phyloP scores from a whole-genome alignment of 2,113 vertebrate genomes.

The Mus musculus region DNA sequence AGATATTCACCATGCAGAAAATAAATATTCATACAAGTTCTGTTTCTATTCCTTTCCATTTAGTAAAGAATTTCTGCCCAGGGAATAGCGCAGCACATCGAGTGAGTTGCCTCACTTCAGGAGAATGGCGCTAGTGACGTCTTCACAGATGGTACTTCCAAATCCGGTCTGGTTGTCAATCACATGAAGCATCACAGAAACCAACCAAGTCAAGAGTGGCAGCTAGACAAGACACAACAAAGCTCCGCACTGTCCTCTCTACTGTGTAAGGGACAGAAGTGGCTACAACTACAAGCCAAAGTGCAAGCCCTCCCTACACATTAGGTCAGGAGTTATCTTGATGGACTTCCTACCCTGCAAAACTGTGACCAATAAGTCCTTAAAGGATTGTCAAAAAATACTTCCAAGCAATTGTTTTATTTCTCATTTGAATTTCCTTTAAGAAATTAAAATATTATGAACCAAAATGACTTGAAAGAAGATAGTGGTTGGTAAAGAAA shows the following conservation, averaged over 20 bases:
- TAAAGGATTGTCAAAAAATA: neutral
- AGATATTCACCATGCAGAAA: neutral
- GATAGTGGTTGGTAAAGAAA: neutral
- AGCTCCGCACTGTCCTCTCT: neutral
- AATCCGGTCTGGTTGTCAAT: neutral
- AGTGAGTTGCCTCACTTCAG: neutral
- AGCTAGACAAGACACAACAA: neutral
- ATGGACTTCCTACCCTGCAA: neutral
- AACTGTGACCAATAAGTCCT: neutral
- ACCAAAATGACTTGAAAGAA: neutral
- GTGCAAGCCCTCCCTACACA: neutral
- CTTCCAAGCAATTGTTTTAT: constrained; percentile 9
- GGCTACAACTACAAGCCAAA: neutral
- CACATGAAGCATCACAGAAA: neutral
- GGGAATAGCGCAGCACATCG: no score
- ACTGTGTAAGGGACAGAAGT: neutral
- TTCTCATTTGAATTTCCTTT: neutral
- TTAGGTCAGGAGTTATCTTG: neutral
- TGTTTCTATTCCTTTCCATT: no score
- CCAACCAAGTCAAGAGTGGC: neutral
- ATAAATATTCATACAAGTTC: no score
- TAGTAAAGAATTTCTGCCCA: neutral
- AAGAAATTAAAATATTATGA: neutral
- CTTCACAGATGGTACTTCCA: neutral
- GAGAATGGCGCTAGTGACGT: no score